A percentile compares a stretch with the other conserved stretches of the same genome.
These are phyloP conservation scores for Heterodera filipjevi DNA, from an alignment of 2,888 invertebrate species.

Conservation along the genomic window DNA sequence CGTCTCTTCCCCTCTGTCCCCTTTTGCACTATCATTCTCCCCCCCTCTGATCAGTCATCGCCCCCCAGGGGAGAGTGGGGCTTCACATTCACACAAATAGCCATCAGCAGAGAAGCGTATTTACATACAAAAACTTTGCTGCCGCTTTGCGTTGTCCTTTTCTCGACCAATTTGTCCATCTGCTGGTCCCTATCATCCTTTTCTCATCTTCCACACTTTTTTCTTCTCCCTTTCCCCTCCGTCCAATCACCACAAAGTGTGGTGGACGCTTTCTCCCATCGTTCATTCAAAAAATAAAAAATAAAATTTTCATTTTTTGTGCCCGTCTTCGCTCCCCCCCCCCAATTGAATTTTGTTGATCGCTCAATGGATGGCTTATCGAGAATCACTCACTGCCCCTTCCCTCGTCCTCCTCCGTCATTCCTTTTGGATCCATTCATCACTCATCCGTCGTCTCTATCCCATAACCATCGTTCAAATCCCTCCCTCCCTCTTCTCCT, in stretches of 20 bases:
- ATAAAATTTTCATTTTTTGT: background rate
- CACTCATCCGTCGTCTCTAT: background rate
- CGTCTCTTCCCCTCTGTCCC: background rate
- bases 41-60: background rate
- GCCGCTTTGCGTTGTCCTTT: background rate
- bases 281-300: background rate
- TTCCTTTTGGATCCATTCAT: background rate
- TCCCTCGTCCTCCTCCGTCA: background rate
- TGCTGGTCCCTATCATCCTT: background rate
- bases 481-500: too few species aligned
- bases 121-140: background rate
- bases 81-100: background rate
- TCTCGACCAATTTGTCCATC: conserved; percentile 9
- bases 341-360: background rate
- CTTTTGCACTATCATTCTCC: too few species aligned
- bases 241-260: background rate
- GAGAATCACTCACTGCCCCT: background rate
- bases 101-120: background rate
- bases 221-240: background rate
- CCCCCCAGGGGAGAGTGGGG: background rate
- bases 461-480: conserved; percentile 9
- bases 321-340: background rate
- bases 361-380: background rate
- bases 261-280: background rate
- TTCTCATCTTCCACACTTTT: background rate